phyloP scores from a whole-genome alignment of 1,140 invertebrate genomes.

The Zaprionus inermis region DNA sequence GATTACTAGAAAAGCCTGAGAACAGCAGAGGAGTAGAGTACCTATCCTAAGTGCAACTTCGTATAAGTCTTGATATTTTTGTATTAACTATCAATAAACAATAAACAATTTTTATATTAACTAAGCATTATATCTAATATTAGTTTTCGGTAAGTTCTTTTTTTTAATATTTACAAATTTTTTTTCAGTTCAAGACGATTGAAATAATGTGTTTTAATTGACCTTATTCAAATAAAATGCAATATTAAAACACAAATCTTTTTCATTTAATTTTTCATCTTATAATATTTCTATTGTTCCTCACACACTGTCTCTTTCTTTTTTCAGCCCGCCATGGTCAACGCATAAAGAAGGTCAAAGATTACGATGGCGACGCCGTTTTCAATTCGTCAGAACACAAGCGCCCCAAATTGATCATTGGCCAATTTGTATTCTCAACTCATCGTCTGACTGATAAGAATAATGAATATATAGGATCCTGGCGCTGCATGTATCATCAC shows the following conservation, averaged over 20 bases:
- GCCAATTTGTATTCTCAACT: conserved; percentile 38
- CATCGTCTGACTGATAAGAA: conserved; percentile 38
- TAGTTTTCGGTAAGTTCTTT: neutral
- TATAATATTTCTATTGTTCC: neutral
- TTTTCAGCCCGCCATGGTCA: conserved; percentile 34
- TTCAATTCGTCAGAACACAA: conserved; percentile 33
- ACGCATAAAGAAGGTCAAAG: conserved; percentile 9
- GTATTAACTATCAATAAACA: conserved; percentile 45
- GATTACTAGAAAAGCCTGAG: conserved; percentile 50
- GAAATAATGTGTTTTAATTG: neutral
- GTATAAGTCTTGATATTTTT: conserved; percentile 46
- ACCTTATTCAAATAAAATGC: neutral
- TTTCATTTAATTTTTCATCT: neutral
- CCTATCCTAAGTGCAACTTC: conserved; percentile 59
- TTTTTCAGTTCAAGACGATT: neutral
- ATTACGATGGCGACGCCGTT: conserved; percentile 43
- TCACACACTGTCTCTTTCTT: neutral
- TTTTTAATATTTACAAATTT: neutral
- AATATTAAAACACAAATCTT: neutral
- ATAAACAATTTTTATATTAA: conserved; percentile 35
- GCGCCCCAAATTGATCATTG: conserved; percentile 56
- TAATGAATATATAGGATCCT: conserved; percentile 53
- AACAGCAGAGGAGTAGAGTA: conserved; percentile 11
- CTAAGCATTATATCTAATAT: neutral
- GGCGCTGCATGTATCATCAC: conserved; percentile 60